phyloP scores from a whole-genome alignment of 2,797 vertebrate genomes.

The Pagetopsis macropterus region DNA sequence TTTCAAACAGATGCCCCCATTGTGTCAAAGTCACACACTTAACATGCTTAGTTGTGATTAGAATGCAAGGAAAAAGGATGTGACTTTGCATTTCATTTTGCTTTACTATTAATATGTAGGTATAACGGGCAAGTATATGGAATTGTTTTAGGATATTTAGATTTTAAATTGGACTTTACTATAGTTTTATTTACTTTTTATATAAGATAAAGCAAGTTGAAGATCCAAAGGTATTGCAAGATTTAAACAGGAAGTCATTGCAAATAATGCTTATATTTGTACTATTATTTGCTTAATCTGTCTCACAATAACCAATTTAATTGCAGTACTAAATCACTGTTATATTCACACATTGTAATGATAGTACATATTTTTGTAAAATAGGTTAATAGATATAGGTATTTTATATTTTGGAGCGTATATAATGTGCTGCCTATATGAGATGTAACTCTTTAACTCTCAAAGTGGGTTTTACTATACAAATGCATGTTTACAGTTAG shows the following conservation, averaged over 20 bases:
- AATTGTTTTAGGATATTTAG: background rate
- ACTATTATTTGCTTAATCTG: background rate
- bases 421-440: slow-evolving; percentile 1
- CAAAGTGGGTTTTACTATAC: slow-evolving; percentile 48
- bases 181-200: too few relatives aligned
- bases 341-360: background rate
- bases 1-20: slow-evolving; percentile 45
- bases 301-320: background rate
- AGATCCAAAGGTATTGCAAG: background rate
- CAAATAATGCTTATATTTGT: background rate
- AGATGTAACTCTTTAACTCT: background rate
- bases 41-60: slow-evolving; percentile 39
- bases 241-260: background rate
- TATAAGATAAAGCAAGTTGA: too few relatives aligned
- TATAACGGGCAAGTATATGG: too few relatives aligned
- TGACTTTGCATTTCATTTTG: background rate
- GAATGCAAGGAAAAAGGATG: slow-evolving; percentile 2
- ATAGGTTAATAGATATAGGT: too few relatives aligned
- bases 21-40: slow-evolving; percentile 56
- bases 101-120: too few relatives aligned
- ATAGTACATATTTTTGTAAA: too few relatives aligned
- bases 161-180: too few relatives aligned
- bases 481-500: slow-evolving; percentile 41
- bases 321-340: background rate
- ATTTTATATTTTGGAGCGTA: too few relatives aligned